Base-by-base conservation (phyloP, 1,140 invertebrate genomes). In the Drosophila biarmipes region DNA sequence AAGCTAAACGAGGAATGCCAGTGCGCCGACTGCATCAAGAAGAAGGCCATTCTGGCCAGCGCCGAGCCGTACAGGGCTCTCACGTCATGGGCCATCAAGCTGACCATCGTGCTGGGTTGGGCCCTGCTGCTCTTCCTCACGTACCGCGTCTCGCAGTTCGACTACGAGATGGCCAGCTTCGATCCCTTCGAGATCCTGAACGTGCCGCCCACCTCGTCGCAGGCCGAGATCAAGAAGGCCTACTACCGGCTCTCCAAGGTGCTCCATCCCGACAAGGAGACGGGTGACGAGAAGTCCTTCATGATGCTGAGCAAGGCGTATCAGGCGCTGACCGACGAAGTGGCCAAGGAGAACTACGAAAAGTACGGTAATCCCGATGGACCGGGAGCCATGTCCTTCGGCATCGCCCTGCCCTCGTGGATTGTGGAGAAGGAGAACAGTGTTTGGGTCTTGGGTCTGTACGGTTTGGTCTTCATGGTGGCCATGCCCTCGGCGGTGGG, bases 401-500 rank as follows among this genome's bases (percentile, higher is more conserved):
- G 99, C 73, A 99, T 99, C 92, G 99, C 99, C 42, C 93, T 99
- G 43, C 99, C 99, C 17, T 99, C 98, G 55, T 99, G 99, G 99
- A 99, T 99, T 92, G 98, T 99, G n/a, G 98, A 99, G 91, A 98
- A 99, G 92, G 97, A 99, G 93, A 99, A 99, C 92, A 99, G 98
- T 76, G 95, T 99, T 35, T 99, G 98, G 97, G 98, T 99, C 8
- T 93, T 99, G 38, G 98, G 98, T 14, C 94, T 99, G 0, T 99
- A 99, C 93, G 98, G 96, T 17, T 93, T 99, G 42, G 96, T 99
- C 1, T 99, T 99, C 90, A 99, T 99, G 98, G 96, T 99, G 53
- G 97, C 98, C 56, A 92, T 99, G 77, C 98, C 98, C 12, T 96
- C 97, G 55, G 95, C 96, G 74, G 96, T 99, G 74, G 98, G 98